Evolutionary conservation across 1,140 invertebrate genomes (phyloP), one percentile per base, ranked within the genome.

Genomic region (Ceratitis capitata): DNA sequence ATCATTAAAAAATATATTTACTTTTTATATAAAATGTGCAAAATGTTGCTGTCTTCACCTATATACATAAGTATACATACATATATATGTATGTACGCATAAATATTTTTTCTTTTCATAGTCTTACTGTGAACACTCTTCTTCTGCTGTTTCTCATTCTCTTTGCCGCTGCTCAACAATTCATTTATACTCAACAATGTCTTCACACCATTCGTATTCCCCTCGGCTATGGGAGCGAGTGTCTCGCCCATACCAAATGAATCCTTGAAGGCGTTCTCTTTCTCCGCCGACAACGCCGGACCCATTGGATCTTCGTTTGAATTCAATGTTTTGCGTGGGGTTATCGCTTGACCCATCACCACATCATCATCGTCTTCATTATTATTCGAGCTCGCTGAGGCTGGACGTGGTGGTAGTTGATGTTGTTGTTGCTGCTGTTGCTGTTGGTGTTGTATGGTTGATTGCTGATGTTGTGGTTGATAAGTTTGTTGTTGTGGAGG

Each of bases 281-380:
- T 88, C 5, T 87, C 87, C 87, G 89, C 89, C 53, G 89, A 86
- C 32, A 91, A 69, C 14, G 88, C 87, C 32, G 88, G 88, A 6
- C 88, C 91, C 87, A 91, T 88, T n/a, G 88, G 89, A 87, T 90
- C 89, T 49, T 84, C 82, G 53, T 85, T 87, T 51, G 85, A 49
- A 32, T 88, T 88, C 84, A 84, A 87, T 12, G 86, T 85, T 86
- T 91, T 91, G 23, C 88, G 86, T 7, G 91, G 91, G 2, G 91
- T 92, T 9, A 89, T 84, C 2, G 89, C 90, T 58, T 88, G 89
- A 74, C 91, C 91, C 87, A 92, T 89, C 49, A 92, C 86, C 83
- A 92, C 91, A 86, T 92, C 91, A 87, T 91, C 90, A 82, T 92
- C 91, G 83, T 91, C 90, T 23, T 90, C 89, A 69, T 89, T 88